phyloP scores from a whole-genome alignment of 2,888 invertebrate genomes.

The Tromatobia lineatoria region DNA sequence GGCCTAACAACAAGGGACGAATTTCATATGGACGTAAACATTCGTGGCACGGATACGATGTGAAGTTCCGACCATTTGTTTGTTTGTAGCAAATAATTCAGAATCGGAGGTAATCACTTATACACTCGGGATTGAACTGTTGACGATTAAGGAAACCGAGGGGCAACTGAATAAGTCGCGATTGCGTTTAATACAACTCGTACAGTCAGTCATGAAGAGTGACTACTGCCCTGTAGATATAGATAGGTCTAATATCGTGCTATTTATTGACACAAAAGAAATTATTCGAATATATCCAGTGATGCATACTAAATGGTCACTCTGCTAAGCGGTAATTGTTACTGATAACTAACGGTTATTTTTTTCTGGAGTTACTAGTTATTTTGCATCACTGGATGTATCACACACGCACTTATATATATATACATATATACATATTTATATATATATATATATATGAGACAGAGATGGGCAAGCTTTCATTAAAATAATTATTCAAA shows the following conservation, averaged over 20 bases:
- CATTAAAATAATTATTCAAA: constrained; percentile 42
- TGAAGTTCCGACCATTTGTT: constrained; percentile 19
- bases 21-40: constrained; percentile 36
- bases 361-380: too few species aligned
- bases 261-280: constrained; percentile 39
- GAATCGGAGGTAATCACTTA: constrained; percentile 41
- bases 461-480: constrained; percentile 57
- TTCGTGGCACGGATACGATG: constrained; percentile 25
- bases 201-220: constrained; percentile 78
- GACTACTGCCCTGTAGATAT: constrained; percentile 81
- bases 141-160: not conserved
- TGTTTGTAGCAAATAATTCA: constrained; percentile 34
- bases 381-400: not conserved
- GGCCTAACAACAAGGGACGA: constrained; percentile 62
- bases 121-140: constrained; percentile 12
- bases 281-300: not conserved
- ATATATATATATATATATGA: constrained; percentile 52
- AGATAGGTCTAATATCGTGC: constrained; percentile 75
- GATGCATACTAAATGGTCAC: too few species aligned
- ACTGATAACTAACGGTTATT: too few species aligned
- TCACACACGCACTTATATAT: not conserved
- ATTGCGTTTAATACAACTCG: constrained; percentile 64
- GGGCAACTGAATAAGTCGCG: not conserved
- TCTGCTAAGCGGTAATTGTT: too few species aligned
- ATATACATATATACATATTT: constrained; percentile 71